These are phyloP conservation scores for Malthinus flaveolus DNA, from an alignment of 2,888 invertebrate genomes.

Conservation along the genomic window DNA sequence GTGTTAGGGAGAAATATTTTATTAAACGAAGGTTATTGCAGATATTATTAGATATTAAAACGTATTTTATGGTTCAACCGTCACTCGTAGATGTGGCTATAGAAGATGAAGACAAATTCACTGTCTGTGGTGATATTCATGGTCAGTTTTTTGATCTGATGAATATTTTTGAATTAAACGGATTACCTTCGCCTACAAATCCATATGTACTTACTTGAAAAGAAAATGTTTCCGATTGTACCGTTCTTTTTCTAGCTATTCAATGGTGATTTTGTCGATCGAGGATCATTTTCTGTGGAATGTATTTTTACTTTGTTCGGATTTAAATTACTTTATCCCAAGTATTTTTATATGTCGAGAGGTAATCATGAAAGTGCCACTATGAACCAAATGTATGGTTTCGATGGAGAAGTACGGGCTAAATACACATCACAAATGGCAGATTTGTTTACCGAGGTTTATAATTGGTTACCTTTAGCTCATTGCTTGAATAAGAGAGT, in stretches of 20 bases:
- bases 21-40: slow-evolving; percentile 52
- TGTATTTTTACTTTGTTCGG: slow-evolving; percentile 97
- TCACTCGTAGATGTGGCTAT: slow-evolving; percentile 90
- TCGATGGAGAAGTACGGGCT: slow-evolving; percentile 96
- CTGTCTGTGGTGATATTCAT: slow-evolving; percentile 98
- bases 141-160: slow-evolving; percentile 98
- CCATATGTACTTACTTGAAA: slow-evolving; percentile 78
- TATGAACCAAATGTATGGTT: slow-evolving; percentile 99
- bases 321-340: slow-evolving; percentile 93
- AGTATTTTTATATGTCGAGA: slow-evolving; percentile 97
- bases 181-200: slow-evolving; percentile 92
- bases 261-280: slow-evolving; percentile 99
- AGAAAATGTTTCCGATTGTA: not conserved
- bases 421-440: slow-evolving; percentile 96
- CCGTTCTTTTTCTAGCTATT: slow-evolving; percentile 66
- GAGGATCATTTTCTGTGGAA: slow-evolving; percentile 99
- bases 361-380: slow-evolving; percentile 98
- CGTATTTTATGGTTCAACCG: slow-evolving; percentile 80
- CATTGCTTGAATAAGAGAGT: slow-evolving; percentile 90
- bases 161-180: slow-evolving; percentile 97
- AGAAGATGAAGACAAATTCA: slow-evolving; percentile 87
- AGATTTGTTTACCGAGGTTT: slow-evolving; percentile 97
- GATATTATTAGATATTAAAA: slow-evolving; percentile 91
- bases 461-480: slow-evolving; percentile 95
- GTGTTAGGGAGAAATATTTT: too few relatives aligned